Conservation (phyloP, 2,113 vertebrate genomes). For the cattle (Bos taurus) region ARS-UCD2.0 NC_037334.1:11214001-11214500, state of each 20-base stretch:
- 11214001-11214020: background rate
- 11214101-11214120: too few species aligned
- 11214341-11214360: background rate
- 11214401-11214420: background rate
- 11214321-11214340: background rate
- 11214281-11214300: background rate
- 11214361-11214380: background rate
- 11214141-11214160: background rate
- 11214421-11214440: background rate
- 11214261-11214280: background rate
- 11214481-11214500: background rate
- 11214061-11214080: background rate
- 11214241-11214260: background rate
- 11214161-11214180: background rate
- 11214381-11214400: background rate
- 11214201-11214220: background rate
- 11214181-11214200: background rate
- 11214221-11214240: background rate
- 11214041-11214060: background rate
- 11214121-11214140: background rate
- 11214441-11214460: background rate
- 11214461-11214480: background rate
- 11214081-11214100: background rate
- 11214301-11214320: background rate
- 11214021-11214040: background rate